These are phyloP conservation scores for Scaptomyza parva DNA, from an alignment of 2,888 invertebrate species.

Conservation along the genomic window DNA sequence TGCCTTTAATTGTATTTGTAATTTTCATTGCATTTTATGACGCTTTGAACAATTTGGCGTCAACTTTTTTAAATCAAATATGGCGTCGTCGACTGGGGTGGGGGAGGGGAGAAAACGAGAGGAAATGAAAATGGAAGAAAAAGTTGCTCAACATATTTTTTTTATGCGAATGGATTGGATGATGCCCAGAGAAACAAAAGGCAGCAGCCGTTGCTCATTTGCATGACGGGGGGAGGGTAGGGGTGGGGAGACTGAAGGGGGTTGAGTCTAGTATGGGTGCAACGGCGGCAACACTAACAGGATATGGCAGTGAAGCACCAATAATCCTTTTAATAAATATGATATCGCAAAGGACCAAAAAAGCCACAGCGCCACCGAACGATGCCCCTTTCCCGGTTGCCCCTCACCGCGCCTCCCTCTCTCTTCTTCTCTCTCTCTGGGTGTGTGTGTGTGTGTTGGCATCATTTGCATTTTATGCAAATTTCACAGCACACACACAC, in stretches of 20 bases:
- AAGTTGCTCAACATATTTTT: constrained; percentile 61
- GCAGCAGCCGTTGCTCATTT: constrained; percentile 74
- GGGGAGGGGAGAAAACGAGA: too few relatives aligned
- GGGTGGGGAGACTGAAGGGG: neutral
- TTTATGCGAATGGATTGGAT: neutral
- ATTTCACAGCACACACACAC: constrained; percentile 73
- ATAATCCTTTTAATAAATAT: constrained; percentile 84
- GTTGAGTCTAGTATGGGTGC: constrained; percentile 27
- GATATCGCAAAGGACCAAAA: constrained; percentile 83
- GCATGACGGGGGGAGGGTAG: constrained; percentile 47
- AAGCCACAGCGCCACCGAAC: constrained; percentile 67
- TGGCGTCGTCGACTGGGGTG: constrained; percentile 64
- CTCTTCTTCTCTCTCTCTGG: constrained; percentile 12
- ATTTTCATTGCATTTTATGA: constrained; percentile 65
- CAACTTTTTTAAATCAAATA: constrained; percentile 80
- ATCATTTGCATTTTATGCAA: constrained; percentile 84
- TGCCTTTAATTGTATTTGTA: constrained; percentile 72
- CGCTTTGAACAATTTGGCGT: constrained; percentile 70
- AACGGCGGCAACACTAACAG: constrained; percentile 79
- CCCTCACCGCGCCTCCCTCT: neutral
- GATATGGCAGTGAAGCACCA: constrained; percentile 82
- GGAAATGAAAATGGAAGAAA: constrained; percentile 20
- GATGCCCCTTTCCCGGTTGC: constrained; percentile 44
- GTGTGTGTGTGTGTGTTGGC: constrained; percentile 45
- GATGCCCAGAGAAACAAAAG: constrained; percentile 69